A percentile compares a stretch with the other conserved stretches of the same genome.
phyloP scores from a whole-genome alignment of 2,113 vertebrate genomes.

The Ophiodon elongatus region DNA sequence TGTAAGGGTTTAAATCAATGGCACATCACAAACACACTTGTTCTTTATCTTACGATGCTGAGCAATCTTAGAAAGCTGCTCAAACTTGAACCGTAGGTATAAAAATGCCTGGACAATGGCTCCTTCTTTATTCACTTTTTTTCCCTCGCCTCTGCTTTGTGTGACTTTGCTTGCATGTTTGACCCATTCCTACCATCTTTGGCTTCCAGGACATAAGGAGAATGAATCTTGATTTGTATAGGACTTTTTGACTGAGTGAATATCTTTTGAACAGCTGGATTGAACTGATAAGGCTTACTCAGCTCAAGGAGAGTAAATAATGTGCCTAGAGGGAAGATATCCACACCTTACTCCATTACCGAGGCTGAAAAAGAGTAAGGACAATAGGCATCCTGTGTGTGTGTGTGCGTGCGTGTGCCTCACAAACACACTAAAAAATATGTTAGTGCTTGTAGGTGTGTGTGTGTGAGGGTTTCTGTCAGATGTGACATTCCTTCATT shows the following conservation, averaged over 20 bases:
- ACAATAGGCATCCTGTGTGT: slow-evolving; percentile 20
- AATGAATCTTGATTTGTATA: slow-evolving; percentile 19
- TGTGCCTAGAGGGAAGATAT: slow-evolving; percentile 49
- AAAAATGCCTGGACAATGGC: not conserved
- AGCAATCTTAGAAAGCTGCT: slow-evolving; percentile 10
- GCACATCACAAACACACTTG: not conserved
- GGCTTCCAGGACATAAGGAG: not conserved
- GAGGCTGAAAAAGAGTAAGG: slow-evolving; percentile 29
- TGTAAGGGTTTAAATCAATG: slow-evolving; percentile 48
- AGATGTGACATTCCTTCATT: slow-evolving; percentile 70
- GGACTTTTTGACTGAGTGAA: slow-evolving; percentile 39
- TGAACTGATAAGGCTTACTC: slow-evolving; percentile 40
- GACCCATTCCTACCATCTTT: not conserved
- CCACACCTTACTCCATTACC: slow-evolving; percentile 61
- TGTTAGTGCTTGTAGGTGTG: slow-evolving; percentile 20
- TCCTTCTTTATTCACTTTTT: not conserved
- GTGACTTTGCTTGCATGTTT: slow-evolving; percentile 2
- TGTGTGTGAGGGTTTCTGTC: slow-evolving; percentile 45
- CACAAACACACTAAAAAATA: slow-evolving; percentile 24
- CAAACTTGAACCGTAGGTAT: not conserved
- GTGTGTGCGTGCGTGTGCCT: slow-evolving; percentile 1
- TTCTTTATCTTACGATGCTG: slow-evolving; percentile 31
- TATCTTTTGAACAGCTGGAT: slow-evolving; percentile 38
- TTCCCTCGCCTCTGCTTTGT: not conserved
- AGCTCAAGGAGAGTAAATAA: slow-evolving; percentile 54